Base-by-base conservation (phyloP, 2,888 invertebrate species). In the Cheilosia vulpina region DNA sequence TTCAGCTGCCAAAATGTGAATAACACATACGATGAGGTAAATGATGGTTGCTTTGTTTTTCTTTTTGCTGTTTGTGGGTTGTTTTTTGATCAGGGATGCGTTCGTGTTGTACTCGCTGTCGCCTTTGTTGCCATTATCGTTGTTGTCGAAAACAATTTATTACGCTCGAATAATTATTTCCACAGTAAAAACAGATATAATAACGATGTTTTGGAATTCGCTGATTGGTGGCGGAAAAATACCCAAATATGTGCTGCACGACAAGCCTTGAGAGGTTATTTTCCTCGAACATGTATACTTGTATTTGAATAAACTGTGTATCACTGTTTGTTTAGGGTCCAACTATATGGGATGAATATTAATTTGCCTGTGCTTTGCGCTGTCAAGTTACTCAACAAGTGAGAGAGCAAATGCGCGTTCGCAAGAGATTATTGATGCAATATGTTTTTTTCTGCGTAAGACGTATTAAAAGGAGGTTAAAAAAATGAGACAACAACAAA, bases 251-350 rank as follows among this genome's bases (percentile, higher is more conserved):
- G 45, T 47, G 50, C 27, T 43, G 71, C 65, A 72, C 78, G 76
- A 81, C 81, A 77, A 76, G 69, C 69, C 65, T 71, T 82, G 71
- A 77, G 60, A 72, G 82, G 82, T 77, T 71, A 65, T 77, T 78
- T 78, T 55, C 55, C 47, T 66, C 72, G 24, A 57, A 24, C 17
- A 63, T 62, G 53, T 13, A 19, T 73, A 65, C 52, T 66, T 66
- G 52, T 71, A 47, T 82, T 82, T 78, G 78, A 77, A 78, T 60
- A 65, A 34, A 65, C 78, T 78, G 71, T 72, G 68, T 83, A 79
- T 79, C 63, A 68, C 45, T 43, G 17, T 50, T 76, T 75, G 75
- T 78, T 62, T 73, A 73, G 55, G 24, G 47, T 73, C 62, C 57
- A n/a, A n/a, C n/a, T 63, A 68, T 68, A 68, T 52, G 63, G 50